phyloP scores from a whole-genome alignment of 1,140 invertebrate genomes.

The Drosophila mauritiana region DNA sequence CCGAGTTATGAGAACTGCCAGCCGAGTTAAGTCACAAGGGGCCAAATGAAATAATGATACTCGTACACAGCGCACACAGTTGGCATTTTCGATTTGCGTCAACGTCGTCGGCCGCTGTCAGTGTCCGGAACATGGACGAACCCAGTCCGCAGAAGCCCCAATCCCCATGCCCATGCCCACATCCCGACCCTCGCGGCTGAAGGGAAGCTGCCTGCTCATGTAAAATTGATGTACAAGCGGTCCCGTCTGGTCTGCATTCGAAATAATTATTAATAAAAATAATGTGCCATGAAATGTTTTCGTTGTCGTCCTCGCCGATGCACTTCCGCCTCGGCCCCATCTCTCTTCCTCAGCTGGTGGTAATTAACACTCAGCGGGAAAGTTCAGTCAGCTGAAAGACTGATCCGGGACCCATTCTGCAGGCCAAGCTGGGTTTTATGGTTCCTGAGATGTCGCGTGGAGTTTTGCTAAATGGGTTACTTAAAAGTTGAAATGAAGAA shows the following conservation, averaged over 20 bases:
- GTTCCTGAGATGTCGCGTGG: not conserved
- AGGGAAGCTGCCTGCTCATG: conserved; percentile 40
- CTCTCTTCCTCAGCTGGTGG: not conserved
- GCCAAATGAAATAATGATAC: conserved; percentile 72
- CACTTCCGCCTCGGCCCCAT: conserved; percentile 42
- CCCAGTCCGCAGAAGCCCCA: conserved; percentile 25
- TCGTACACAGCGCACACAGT: conserved; percentile 45
- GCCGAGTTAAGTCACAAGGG: conserved; percentile 35
- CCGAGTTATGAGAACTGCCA: conserved; percentile 9
- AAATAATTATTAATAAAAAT: conserved; percentile 82
- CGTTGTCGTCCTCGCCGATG: conserved; percentile 27
- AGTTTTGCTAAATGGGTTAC: conserved; percentile 5
- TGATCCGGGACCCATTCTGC: conserved; percentile 21
- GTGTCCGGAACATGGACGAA: conserved; percentile 59
- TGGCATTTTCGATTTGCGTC: conserved; percentile 78
- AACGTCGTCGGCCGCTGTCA: conserved; percentile 48
- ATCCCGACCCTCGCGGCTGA: not conserved
- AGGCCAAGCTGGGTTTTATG: conserved; percentile 26
- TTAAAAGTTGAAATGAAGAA: conserved; percentile 13
- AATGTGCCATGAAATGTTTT: conserved; percentile 66
- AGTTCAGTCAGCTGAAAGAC: conserved; percentile 22
- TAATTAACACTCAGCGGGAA: conserved; percentile 70
- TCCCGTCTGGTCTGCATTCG: conserved; percentile 50
- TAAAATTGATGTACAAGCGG: conserved; percentile 64
- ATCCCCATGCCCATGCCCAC: not conserved